Evolutionary conservation across 2,113 vertebrate species (phyloP), one percentile per base, ranked within the genome.

Genomic region (Perognathus longimembris): DNA sequence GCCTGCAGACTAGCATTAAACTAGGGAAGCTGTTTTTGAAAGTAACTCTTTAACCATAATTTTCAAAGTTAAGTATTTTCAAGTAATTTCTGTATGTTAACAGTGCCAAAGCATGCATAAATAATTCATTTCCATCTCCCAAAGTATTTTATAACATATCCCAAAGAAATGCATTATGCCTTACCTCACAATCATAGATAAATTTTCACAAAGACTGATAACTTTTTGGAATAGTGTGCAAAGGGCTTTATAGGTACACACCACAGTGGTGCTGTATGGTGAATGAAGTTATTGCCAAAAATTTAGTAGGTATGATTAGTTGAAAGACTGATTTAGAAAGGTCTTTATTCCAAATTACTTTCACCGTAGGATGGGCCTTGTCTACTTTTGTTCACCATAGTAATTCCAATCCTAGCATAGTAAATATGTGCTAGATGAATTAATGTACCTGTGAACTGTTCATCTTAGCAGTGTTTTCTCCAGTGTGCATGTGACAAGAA

Each of bases 401-500:
- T 90, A 90, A 69, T 67, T 63, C 57, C 54, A 92, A 92, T 61
- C 32, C 66, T 85, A 85, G 42, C 30, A 66, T 42, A 88, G 26
- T 80, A 77, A 88, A 77, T 83, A 90, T 90, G 90, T 93, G 20
- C 26, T 88, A 88, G 79, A 88, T 79, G 66, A 90, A 66, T 63
- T 85, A 21, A 30, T 88, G 5, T 3, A 50, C 61, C 86, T 77
- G 40, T 92, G 86, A 91, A 84, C 40, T 91, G 26, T 77, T 94
- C 76, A 42, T 87, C 45, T 76, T 89, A 91, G 5, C 32, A 74
- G 34, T 59, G 89, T 92, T 5, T n/a, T 89, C 54, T 92, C 42
- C 9, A 74, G 94, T 45, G 9, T 45, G 45, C 45, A 69, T 85
- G 90, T 8, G 45, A 45, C 69, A 91, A 70, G 73, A 94, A 81